phyloP scores from a whole-genome alignment of 2,797 vertebrate genomes.

The Myotis pilosus region DNA sequence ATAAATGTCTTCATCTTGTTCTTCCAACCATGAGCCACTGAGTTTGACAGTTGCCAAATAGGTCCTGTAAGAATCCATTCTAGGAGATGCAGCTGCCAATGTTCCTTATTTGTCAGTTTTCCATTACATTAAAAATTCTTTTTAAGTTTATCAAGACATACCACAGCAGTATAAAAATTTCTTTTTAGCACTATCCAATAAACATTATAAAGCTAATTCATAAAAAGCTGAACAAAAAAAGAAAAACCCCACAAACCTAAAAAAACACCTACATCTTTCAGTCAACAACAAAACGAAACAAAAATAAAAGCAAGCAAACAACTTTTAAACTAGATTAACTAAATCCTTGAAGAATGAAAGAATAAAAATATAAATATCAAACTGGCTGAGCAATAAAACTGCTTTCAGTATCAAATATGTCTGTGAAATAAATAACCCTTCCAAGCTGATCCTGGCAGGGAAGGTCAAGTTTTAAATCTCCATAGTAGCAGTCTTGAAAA shows the following conservation, averaged over 20 bases:
- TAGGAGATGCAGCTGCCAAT: not conserved
- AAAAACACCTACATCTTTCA: not conserved
- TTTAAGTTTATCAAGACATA: constrained; percentile 43
- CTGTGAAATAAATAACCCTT: not conserved
- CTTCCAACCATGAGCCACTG: constrained; percentile 87
- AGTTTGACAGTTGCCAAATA: constrained; percentile 87
- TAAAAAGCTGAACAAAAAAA: constrained; percentile 71
- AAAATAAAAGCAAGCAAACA: constrained; percentile 58
- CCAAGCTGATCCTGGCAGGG: constrained; percentile 67
- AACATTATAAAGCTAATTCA: constrained; percentile 80
- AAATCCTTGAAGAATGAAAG: constrained; percentile 53
- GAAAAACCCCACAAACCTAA: constrained; percentile 30
- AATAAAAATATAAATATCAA: constrained; percentile 67
- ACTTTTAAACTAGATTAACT: constrained; percentile 60
- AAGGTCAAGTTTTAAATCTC: constrained; percentile 70
- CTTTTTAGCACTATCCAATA: constrained; percentile 7
- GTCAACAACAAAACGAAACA: not conserved
- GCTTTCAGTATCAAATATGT: constrained; percentile 11
- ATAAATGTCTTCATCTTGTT: constrained; percentile 89
- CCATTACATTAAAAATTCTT: constrained; percentile 29
- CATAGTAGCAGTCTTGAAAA: constrained; percentile 59
- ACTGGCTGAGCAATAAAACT: constrained; percentile 51
- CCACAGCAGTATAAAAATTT: constrained; percentile 59
- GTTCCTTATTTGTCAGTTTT: constrained; percentile 43
- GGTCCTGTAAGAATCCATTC: constrained; percentile 92